These are phyloP conservation scores for Drosophila biarmipes DNA, from an alignment of 1,140 invertebrate genomes.

Conservation along the genomic window DNA sequence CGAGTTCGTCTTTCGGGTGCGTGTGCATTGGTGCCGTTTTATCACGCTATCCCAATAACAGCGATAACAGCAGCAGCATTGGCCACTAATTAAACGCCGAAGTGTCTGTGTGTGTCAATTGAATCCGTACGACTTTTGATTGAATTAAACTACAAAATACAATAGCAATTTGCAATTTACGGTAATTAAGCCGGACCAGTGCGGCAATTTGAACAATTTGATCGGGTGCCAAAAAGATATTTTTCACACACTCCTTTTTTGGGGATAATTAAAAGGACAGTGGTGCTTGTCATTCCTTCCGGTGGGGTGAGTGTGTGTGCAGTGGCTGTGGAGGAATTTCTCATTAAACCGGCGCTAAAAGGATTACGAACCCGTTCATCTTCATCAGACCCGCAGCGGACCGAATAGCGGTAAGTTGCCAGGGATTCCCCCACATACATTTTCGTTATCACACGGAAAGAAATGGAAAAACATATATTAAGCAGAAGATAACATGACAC, in stretches of 20 bases:
- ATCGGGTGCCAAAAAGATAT: slow-evolving; percentile 46
- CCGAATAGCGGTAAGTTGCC: slow-evolving; percentile 64
- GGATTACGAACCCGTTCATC: slow-evolving; percentile 76
- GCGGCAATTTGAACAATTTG: slow-evolving; percentile 53
- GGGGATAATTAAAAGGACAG: slow-evolving; percentile 51
- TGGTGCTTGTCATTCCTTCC: slow-evolving; percentile 9
- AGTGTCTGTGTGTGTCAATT: slow-evolving; percentile 59
- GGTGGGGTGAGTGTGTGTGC: slow-evolving; percentile 24
- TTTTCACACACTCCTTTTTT: slow-evolving; percentile 20
- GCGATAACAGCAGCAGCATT: slow-evolving; percentile 17
- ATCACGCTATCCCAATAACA: slow-evolving; percentile 40
- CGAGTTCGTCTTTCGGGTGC: slow-evolving; percentile 35
- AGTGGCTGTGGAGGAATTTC: slow-evolving; percentile 56
- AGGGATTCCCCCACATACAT: slow-evolving; percentile 3
- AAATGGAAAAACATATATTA: neutral
- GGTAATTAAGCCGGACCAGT: slow-evolving; percentile 60
- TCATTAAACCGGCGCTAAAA: slow-evolving; percentile 78
- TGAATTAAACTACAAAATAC: slow-evolving; percentile 50
- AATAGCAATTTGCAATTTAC: slow-evolving; percentile 52
- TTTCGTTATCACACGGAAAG: slow-evolving; percentile 1
- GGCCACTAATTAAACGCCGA: slow-evolving; percentile 58
- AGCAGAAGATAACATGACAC: neutral
- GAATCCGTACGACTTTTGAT: slow-evolving; percentile 65
- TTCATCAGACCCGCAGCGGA: slow-evolving; percentile 58
- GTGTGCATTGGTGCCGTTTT: slow-evolving; percentile 39